These are phyloP conservation scores for Neodiprion fabricii DNA, from an alignment of 1,140 invertebrate genomes.

Conservation along the genomic window DNA sequence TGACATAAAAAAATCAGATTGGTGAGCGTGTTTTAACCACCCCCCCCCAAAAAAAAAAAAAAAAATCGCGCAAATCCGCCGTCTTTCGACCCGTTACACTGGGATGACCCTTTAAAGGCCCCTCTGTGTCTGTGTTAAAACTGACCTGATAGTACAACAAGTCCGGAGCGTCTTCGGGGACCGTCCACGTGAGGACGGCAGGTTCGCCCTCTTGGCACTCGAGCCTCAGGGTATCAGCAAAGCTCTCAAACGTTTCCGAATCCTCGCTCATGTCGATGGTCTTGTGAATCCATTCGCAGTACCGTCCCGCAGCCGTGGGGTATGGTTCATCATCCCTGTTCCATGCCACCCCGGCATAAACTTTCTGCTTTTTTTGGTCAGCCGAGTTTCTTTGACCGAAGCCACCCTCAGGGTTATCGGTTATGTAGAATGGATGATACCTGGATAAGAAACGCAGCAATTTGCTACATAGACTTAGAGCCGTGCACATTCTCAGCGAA, in stretches of 20 bases:
- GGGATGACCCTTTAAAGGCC: too few species aligned
- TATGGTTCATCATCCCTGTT: constrained; percentile 78
- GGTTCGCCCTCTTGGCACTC: constrained; percentile 78
- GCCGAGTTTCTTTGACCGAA: constrained; percentile 76
- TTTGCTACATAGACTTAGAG: not conserved
- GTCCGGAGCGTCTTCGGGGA: constrained; percentile 80
- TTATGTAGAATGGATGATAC: constrained; percentile 96
- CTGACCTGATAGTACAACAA: constrained; percentile 87
- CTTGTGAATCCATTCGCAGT: constrained; percentile 81
- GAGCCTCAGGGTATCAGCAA: constrained; percentile 75
- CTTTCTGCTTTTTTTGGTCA: constrained; percentile 71
- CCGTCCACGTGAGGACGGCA: constrained; percentile 80
- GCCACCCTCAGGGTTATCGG: constrained; percentile 83
- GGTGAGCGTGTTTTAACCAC: too few species aligned
- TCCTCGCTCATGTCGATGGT: constrained; percentile 70
- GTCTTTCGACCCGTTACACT: too few species aligned
- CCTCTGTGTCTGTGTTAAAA: not conserved
- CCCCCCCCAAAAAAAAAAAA: too few species aligned
- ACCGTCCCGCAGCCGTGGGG: constrained; percentile 77
- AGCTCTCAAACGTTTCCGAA: constrained; percentile 77
- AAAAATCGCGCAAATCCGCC: too few species aligned
- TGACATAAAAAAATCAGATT: too few species aligned
- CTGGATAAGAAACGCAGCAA: constrained; percentile 47
- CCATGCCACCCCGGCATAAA: constrained; percentile 83
- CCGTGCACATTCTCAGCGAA: not conserved